These are phyloP conservation scores for Drosophila pseudoobscura DNA, from an alignment of 1,140 invertebrate species.

Conservation along the genomic window DNA sequence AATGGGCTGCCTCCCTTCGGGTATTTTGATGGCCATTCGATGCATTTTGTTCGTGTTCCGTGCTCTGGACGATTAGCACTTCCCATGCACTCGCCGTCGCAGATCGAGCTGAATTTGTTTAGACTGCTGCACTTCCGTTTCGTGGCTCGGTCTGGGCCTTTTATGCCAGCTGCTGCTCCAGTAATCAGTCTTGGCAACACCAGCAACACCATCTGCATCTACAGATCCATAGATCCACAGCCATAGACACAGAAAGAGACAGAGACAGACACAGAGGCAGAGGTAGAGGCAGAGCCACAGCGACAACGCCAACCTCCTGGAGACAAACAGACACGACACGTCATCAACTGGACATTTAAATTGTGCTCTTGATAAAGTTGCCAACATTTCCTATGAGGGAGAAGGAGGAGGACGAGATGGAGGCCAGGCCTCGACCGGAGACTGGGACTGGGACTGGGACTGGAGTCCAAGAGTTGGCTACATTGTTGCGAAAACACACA, in stretches of 20 bases:
- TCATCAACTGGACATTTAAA: slow-evolving; percentile 78
- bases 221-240: slow-evolving; percentile 7
- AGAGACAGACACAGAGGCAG: slow-evolving; percentile 4
- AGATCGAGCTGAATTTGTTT: slow-evolving; percentile 66
- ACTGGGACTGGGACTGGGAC: neutral
- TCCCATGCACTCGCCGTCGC: slow-evolving; percentile 49
- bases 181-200: slow-evolving; percentile 40
- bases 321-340: slow-evolving; percentile 70
- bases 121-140: slow-evolving; percentile 78
- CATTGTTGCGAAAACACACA: slow-evolving; percentile 48
- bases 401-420: neutral
- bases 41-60: slow-evolving; percentile 52
- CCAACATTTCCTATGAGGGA: slow-evolving; percentile 62
- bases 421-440: neutral
- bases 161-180: slow-evolving; percentile 51
- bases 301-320: slow-evolving; percentile 34
- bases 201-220: slow-evolving; percentile 26
- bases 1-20: neutral
- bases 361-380: slow-evolving; percentile 79
- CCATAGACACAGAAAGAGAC: neutral
- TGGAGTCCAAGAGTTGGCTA: slow-evolving; percentile 38
- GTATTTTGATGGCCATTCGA: neutral
- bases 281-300: neutral
- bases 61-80: slow-evolving; percentile 72
- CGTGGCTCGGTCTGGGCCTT: slow-evolving; percentile 25